Evolutionary conservation across 2,113 vertebrate genomes (phyloP), one percentile per base, ranked within the genome.

Genomic region (Lota lota): DNA sequence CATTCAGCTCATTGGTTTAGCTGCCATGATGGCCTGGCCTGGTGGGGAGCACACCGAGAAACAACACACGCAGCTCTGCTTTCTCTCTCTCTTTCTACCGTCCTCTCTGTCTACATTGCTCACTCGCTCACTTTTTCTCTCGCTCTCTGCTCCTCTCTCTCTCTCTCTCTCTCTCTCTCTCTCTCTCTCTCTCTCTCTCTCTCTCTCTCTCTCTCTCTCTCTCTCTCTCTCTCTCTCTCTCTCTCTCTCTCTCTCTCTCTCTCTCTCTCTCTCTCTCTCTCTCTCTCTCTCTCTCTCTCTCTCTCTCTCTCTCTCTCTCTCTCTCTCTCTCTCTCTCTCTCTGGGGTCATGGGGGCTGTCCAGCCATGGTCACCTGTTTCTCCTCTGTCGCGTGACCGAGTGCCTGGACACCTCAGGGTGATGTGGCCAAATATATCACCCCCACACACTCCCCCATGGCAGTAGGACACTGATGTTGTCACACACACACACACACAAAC

Each of bases 1-100:
- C 56, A 76, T 83, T 78, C 64, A 66, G 67, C 63, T 78, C 65
- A 82, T 82, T 87, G 79, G 65, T 68, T 22, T 50, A 72, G 65
- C 53, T 72, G 75, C 79, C 64, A 73, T 16, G 53, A 47, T 14
- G 40, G 40, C 12, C 40, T 47, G 40, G 40, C 40, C 5, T 11
- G 50, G 21, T 59, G 20, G 7, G 22, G 50, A 78, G 62, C 28
- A 66, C 58, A 58, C 61, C 69, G 47, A 77, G 67, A 17, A 70
- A 64, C 5, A 24, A 63, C 50, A 12, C 7, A 47, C 40, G 12
- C 40, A 47, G 10, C 8, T 47, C 40, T 47, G 40, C 10, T 8
- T 14, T 2, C 40, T 47, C 40, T 33, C 40, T 47, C 40, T 47
- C 40, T 11, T 14, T 47, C 40, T 47, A 11, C 12, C 2, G 40